Evolutionary conservation across 2,113 vertebrate genomes (phyloP), one percentile per base, ranked within the genome.

Genomic region (Anolis sagrei): DNA sequence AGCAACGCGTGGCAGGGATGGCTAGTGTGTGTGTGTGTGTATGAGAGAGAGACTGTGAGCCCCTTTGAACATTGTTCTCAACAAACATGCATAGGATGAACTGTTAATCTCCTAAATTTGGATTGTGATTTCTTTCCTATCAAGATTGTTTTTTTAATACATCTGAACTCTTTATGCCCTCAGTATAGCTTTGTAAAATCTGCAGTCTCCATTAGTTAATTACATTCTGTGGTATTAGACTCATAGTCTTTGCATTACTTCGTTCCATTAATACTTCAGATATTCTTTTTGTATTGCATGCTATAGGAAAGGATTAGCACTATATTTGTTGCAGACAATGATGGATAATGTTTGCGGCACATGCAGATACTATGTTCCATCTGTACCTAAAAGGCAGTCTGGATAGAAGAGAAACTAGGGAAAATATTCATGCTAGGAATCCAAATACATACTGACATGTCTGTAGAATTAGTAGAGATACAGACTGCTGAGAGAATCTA

Each of bases 401-500:
- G 58, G 27, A 89, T 82, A 62, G 83, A 74, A 51, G 62, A 90
- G 19, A 36, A 49, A 49, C 7, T n/a, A 72, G 73, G 85, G 83
- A 89, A 89, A 93, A 87, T 84, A 19, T 62, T 68, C 44, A 36
- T 91, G 81, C 75, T n/a, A 70, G 62, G 61, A 69, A 90, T 87
- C 79, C 83, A 92, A 91, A 87, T 39, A 62, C 21, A 66, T 86
- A 54, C 78, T 87, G 80, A 70, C 76, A 85, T 34, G 36, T 73
- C 83, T 88, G 82, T 88, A 83, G 88, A 85, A 68, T 81, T 89
- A 64, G 74, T 76, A 82, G 83, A 84, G 21, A 51, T 0, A 0
- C 44, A 58, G 27, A 44, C 81, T 92, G 86, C 75, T 88, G 88
- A 80, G 88, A 68, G 86, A 93, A 36, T 88, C 93, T 76, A 87